phyloP scores from a whole-genome alignment of 1,140 invertebrate species.

The Drosophila sp. region DNA sequence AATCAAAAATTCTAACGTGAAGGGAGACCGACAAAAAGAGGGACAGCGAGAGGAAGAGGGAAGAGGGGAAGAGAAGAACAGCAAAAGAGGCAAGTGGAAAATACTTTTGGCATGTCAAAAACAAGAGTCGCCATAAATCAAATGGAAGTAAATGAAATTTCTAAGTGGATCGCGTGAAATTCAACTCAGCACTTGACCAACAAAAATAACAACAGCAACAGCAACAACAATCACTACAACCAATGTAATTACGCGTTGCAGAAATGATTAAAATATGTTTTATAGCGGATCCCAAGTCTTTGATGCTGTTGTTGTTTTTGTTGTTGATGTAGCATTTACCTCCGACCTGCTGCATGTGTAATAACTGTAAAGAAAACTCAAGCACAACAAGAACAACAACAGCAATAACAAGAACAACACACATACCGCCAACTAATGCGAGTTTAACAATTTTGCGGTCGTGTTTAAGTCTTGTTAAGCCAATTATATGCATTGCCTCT shows the following conservation, averaged over 20 bases:
- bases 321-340: constrained; percentile 24
- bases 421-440: constrained; percentile 54
- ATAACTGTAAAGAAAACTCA: constrained; percentile 69
- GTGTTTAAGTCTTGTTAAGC: constrained; percentile 73
- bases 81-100: constrained; percentile 22
- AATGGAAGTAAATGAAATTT: constrained; percentile 60
- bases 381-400: constrained; percentile 16
- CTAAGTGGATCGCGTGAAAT: constrained; percentile 39
- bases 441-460: constrained; percentile 72
- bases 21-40: constrained; percentile 19
- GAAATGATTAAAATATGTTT: constrained; percentile 80
- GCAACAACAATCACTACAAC: constrained; percentile 24
- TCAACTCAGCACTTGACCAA: constrained; percentile 48
- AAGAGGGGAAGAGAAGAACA: constrained; percentile 11
- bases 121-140: constrained; percentile 69
- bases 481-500: constrained; percentile 66
- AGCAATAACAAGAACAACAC: constrained; percentile 19
- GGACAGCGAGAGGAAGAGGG: background rate
- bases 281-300: constrained; percentile 56
- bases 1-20: constrained; percentile 39
- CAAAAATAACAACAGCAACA: constrained; percentile 14
- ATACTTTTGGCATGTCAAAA: constrained; percentile 67
- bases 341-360: constrained; percentile 45
- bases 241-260: constrained; percentile 63
- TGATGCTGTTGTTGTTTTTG: constrained; percentile 29